Percentiles rank a stretch among this genome's conserved stretches.
These are phyloP conservation scores for Probosciger aterrimus DNA, from an alignment of 2,113 vertebrate species.

Conservation along the genomic window DNA sequence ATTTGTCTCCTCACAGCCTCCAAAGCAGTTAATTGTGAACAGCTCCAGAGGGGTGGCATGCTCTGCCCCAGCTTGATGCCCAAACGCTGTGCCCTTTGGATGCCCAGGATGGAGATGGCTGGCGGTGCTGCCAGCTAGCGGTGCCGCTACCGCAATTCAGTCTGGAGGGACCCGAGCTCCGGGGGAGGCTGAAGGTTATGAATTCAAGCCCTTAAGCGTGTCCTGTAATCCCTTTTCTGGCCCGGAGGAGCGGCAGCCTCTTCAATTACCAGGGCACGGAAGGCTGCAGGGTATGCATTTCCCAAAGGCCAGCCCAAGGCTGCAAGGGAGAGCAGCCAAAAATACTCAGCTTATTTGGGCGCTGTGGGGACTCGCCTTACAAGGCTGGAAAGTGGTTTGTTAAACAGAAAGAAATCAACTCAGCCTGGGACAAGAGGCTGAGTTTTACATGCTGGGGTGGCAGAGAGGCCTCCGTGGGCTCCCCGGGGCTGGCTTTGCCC, in stretches of 20 bases:
- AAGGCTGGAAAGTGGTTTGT: conserved; percentile 11
- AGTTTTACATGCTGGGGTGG: background rate
- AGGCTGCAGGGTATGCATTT: conserved; percentile 19
- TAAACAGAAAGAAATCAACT: background rate
- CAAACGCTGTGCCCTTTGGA: background rate
- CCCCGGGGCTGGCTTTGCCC: background rate
- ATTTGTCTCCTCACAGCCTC: conserved; percentile 49
- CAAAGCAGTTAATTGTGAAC: conserved; percentile 40
- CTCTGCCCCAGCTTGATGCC: background rate
- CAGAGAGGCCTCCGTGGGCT: background rate
- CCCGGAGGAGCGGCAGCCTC: background rate
- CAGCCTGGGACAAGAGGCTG: background rate
- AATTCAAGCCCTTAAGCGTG: conserved; percentile 31
- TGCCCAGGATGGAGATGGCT: background rate
- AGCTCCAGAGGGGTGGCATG: background rate
- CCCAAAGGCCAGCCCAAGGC: conserved; percentile 33
- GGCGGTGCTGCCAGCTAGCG: background rate
- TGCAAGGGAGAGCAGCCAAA: conserved; percentile 17
- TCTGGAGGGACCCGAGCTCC: background rate
- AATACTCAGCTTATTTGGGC: conserved; percentile 40
- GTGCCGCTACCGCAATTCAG: background rate
- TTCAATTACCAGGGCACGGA: conserved; percentile 20
- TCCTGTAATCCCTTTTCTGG: conserved; percentile 49
- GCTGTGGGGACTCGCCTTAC: background rate
- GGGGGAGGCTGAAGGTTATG: conserved; percentile 13